phyloP scores from a whole-genome alignment of 2,113 vertebrate species.

The Mesocricetus auratus region DNA sequence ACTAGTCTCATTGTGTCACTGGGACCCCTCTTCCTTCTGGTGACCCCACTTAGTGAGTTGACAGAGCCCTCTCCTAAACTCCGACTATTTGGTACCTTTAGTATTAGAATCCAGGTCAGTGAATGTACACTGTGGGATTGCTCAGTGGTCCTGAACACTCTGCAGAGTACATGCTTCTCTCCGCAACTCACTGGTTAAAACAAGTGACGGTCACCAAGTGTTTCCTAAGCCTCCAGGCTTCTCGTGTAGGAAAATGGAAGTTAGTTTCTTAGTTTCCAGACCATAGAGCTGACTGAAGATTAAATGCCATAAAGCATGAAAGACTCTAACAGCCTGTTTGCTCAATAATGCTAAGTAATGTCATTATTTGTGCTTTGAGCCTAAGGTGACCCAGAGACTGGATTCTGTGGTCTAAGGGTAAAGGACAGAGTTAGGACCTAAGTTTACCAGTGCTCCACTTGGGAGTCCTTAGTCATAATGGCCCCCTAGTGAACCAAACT shows the following conservation, averaged over 20 bases:
- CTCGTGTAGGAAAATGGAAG: not conserved
- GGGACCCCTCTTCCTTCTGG: not conserved
- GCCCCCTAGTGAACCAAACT: too few relatives aligned
- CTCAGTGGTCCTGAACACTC: not conserved
- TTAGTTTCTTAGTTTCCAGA: not conserved
- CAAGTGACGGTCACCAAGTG: too few relatives aligned
- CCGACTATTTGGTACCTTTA: not conserved
- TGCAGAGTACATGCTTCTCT: not conserved
- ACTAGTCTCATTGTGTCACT: not conserved
- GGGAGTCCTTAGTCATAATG: not conserved
- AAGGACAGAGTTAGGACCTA: not conserved
- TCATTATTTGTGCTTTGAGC: not conserved
- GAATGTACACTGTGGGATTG: not conserved
- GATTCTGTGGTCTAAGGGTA: not conserved
- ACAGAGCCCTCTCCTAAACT: not conserved
- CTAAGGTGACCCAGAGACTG: not conserved
- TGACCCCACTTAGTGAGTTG: not conserved
- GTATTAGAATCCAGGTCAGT: not conserved
- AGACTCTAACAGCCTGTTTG: not conserved
- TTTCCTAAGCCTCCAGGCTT: not conserved
- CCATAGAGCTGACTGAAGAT: not conserved
- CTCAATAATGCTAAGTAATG: not conserved
- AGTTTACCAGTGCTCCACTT: not conserved
- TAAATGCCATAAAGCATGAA: conserved; percentile 9
- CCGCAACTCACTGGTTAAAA: not conserved